Conservation (phyloP, 2,888 invertebrate species). For the Andrena haemorrhoa region DNA sequence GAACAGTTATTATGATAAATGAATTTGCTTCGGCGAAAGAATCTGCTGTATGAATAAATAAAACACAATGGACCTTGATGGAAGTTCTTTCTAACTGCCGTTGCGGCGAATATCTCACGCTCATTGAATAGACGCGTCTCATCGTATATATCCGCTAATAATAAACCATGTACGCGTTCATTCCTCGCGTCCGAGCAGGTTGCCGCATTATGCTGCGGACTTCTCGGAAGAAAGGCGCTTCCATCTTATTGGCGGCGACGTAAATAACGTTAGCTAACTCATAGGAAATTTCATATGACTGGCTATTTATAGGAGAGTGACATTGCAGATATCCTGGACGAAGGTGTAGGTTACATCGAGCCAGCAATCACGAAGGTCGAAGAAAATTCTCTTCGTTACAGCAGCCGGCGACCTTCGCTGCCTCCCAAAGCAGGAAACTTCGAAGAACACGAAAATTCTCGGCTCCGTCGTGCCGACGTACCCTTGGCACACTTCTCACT, state of each 20-base stretch:
- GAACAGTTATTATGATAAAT: too few species aligned
- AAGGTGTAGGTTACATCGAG: conserved; percentile 4
- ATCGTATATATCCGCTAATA: conserved; percentile 59
- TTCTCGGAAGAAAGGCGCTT: conserved; percentile 72
- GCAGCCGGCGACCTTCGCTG: too few species aligned
- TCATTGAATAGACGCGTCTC: conserved; percentile 22
- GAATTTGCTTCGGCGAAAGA: too few species aligned
- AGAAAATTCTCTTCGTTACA: neutral
- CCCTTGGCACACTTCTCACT: too few species aligned
- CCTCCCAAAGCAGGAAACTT: too few species aligned
- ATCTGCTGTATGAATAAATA: neutral
- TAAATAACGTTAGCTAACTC: conserved; percentile 73
- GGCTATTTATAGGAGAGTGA: conserved; percentile 70
- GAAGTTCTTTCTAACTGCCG: conserved; percentile 20
- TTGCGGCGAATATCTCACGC: conserved; percentile 37
- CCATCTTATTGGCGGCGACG: conserved; percentile 68
- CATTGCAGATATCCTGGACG: conserved; percentile 60
- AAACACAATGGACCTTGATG: conserved; percentile 8
- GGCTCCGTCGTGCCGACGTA: too few species aligned
- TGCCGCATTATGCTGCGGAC: conserved; percentile 41
- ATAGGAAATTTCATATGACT: conserved; percentile 70
- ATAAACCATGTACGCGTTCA: conserved; percentile 30
- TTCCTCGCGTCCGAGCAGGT: conserved; percentile 22
- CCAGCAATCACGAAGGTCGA: neutral
- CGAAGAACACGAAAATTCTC: too few species aligned